Conservation (phyloP, 92 coral and sea anemone genomes). For the Zoanthus sociatus region DNA sequence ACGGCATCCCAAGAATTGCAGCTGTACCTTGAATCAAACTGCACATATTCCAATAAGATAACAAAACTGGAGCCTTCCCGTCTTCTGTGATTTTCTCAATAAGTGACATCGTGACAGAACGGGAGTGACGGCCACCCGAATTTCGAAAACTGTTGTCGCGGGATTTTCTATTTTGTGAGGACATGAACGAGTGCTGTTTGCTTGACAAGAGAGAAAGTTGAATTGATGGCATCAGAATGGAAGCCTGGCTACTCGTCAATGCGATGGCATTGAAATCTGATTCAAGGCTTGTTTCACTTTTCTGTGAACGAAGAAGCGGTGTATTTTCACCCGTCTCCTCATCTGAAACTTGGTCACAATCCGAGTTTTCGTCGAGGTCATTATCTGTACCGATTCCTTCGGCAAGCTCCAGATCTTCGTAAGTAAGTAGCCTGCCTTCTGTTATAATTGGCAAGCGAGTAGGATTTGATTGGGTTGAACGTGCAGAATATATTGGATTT, state of each 20-base stretch:
- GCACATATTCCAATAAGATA: constrained; percentile 85
- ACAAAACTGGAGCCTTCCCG: constrained; percentile 76
- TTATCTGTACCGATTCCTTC: constrained; percentile 12
- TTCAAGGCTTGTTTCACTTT: constrained; percentile 16
- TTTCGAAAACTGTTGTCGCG: constrained; percentile 25
- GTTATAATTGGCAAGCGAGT: constrained; percentile 26
- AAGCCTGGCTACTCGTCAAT: constrained; percentile 82
- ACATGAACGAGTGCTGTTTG: background rate
- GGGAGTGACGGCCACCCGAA: constrained; percentile 13
- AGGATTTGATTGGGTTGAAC: background rate
- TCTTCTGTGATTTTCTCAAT: constrained; percentile 76
- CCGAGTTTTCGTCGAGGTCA: background rate
- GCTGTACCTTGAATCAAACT: constrained; percentile 79
- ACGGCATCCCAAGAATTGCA: constrained; percentile 80
- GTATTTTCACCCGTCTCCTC: constrained; percentile 14
- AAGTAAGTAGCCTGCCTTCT: constrained; percentile 40
- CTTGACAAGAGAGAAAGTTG: constrained; percentile 84
- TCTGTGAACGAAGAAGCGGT: constrained; percentile 25
- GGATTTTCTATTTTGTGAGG: background rate
- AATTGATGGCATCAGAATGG: constrained; percentile 86
- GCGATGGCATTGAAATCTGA: constrained; percentile 35
- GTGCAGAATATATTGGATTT: constrained; percentile 7
- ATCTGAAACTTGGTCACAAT: constrained; percentile 30
- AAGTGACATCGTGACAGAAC: constrained; percentile 61
- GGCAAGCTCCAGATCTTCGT: constrained; percentile 16